These are phyloP conservation scores for Paradoxurus hermaphroditus DNA, from an alignment of 2,113 vertebrate genomes.

Conservation along the genomic window DNA sequence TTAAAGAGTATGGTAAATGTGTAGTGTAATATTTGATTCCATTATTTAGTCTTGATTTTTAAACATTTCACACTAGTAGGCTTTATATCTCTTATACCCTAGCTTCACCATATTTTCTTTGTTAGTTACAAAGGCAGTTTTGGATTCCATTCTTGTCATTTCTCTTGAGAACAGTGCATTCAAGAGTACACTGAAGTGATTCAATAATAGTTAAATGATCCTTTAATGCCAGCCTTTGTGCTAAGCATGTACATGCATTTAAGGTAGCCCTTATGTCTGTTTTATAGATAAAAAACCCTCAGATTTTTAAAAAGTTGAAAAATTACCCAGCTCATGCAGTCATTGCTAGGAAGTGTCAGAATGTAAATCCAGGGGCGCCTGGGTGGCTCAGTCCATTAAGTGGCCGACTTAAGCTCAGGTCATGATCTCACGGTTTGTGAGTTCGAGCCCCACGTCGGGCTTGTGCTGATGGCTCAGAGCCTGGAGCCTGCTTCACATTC, in stretches of 20 bases:
- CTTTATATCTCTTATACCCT: background rate
- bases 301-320: conserved; percentile 4
- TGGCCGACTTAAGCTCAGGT: no score
- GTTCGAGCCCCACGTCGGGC: no score
- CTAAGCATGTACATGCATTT: background rate
- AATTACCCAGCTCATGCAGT: background rate
- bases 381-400: no score
- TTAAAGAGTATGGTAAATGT: background rate
- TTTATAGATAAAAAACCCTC: background rate
- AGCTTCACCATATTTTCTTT: background rate
- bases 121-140: background rate
- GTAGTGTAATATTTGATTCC: background rate
- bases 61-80: background rate
- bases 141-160: background rate
- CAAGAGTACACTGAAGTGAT: background rate
- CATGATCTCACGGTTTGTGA: no score
- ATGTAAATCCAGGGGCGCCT: background rate
- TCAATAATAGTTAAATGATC: background rate
- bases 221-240: background rate
- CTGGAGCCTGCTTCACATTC: no score
- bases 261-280: background rate
- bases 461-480: no score
- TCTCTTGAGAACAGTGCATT: background rate
- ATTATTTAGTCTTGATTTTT: conserved; percentile 16
- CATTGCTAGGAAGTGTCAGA: background rate